phyloP scores from a whole-genome alignment of 2,797 vertebrate genomes.

The Bucorvus abyssinicus region DNA sequence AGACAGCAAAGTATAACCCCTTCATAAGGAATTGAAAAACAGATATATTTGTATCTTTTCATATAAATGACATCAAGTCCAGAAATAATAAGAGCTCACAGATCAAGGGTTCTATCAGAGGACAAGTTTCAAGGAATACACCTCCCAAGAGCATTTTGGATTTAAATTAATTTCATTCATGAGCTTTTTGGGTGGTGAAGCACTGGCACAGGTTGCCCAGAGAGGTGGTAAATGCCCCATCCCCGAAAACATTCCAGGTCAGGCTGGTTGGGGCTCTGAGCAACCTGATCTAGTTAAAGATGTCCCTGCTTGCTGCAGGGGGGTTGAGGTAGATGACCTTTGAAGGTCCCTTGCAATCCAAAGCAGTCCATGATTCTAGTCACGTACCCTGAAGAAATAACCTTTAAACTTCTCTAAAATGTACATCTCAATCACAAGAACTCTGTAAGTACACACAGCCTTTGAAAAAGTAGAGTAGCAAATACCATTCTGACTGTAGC shows the following conservation, averaged over 20 bases:
- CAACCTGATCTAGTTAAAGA: too few species aligned
- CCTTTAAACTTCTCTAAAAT: background rate
- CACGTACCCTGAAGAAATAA: background rate
- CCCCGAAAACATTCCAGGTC: too few species aligned
- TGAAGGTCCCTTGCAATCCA: too few species aligned
- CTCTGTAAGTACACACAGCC: background rate
- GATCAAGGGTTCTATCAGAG: background rate
- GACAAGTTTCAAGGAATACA: background rate
- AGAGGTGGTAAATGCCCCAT: too few species aligned
- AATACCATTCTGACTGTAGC: background rate
- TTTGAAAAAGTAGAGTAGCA: background rate
- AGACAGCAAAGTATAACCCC: background rate
- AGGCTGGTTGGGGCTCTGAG: too few species aligned
- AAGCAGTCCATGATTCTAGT: background rate
- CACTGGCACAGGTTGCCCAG: too few species aligned
- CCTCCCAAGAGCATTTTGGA: background rate
- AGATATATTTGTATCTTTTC: background rate
- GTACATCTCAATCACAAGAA: background rate
- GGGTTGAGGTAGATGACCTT: too few species aligned
- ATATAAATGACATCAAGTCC: background rate
- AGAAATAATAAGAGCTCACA: background rate
- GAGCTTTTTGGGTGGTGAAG: too few species aligned
- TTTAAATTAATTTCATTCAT: background rate
- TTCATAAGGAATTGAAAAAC: background rate
- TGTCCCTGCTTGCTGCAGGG: background rate